Evolutionary conservation across 2,113 vertebrate genomes (phyloP).

Genomic region (Paratilapia polleni): DNA sequence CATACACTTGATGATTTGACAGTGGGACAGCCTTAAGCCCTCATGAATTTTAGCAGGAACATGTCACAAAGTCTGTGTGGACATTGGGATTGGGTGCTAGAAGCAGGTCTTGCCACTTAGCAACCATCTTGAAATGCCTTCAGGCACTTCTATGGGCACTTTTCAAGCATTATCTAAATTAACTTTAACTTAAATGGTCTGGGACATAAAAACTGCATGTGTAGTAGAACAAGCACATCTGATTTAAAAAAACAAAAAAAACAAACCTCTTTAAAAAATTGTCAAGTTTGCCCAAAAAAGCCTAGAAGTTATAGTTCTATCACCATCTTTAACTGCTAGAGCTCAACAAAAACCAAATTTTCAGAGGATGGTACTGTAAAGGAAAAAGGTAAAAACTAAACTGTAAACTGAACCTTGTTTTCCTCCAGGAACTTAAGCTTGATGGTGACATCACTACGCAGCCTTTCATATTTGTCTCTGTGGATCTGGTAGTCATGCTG

Average conservation of each 20-base stretch:
- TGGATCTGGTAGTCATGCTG: constrained; percentile 93
- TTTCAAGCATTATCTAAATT: neutral
- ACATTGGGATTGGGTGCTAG: neutral
- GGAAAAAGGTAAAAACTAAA: neutral
- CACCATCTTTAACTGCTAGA: neutral
- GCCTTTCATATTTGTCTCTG: constrained; percentile 93
- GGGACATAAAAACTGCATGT: neutral
- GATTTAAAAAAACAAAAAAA: too few species aligned
- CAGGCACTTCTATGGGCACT: neutral
- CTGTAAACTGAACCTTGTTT: constrained; percentile 87
- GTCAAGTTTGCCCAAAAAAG: neutral
- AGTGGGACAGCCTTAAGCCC: neutral
- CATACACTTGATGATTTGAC: neutral
- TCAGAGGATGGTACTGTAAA: neutral
- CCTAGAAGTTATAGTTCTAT: neutral
- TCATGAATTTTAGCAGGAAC: neutral
- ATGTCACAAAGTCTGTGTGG: neutral
- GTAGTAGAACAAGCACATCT: neutral
- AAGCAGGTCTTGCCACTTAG: neutral
- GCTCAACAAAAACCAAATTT: neutral
- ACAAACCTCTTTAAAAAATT: neutral
- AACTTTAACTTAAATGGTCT: neutral
- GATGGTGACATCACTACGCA: constrained; percentile 93
- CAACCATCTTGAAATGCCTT: neutral
- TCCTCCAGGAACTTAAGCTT: constrained; percentile 98